phyloP scores from a whole-genome alignment of 2,888 invertebrate genomes.

The Cacoxenus indagator region DNA sequence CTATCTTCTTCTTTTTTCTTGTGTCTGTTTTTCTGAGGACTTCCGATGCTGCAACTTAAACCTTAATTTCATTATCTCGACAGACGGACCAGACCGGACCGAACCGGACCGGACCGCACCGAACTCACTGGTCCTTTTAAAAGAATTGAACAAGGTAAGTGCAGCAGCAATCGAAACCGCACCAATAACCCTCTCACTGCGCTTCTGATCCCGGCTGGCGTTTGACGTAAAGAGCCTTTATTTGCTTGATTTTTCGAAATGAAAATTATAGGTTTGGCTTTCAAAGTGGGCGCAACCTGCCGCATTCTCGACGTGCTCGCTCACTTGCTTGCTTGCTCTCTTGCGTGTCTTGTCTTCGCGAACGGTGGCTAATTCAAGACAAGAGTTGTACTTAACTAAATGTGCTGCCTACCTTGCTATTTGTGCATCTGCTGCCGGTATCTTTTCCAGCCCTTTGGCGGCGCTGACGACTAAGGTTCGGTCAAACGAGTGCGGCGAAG shows the following conservation, averaged over 20 bases:
- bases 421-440: neutral
- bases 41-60: neutral
- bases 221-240: constrained; percentile 8
- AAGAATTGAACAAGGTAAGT: neutral
- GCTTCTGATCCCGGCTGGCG: neutral
- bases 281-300: neutral
- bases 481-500: neutral
- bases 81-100: neutral
- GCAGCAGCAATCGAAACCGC: neutral
- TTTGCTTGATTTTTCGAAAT: constrained; percentile 9
- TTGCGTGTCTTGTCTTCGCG: neutral
- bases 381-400: constrained; percentile 1
- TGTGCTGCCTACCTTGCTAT: neutral
- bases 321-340: too few species aligned
- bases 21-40: neutral
- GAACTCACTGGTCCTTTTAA: neutral
- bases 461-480: neutral
- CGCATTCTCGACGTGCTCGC: neutral
- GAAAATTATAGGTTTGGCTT: neutral
- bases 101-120: neutral
- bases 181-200: neutral
- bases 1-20: neutral
- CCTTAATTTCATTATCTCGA: neutral
- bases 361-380: constrained; percentile 6
- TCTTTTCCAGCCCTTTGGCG: neutral